Base-by-base conservation (phyloP, 2,113 vertebrate genomes). In the Xenopus tropicalis region DNA sequence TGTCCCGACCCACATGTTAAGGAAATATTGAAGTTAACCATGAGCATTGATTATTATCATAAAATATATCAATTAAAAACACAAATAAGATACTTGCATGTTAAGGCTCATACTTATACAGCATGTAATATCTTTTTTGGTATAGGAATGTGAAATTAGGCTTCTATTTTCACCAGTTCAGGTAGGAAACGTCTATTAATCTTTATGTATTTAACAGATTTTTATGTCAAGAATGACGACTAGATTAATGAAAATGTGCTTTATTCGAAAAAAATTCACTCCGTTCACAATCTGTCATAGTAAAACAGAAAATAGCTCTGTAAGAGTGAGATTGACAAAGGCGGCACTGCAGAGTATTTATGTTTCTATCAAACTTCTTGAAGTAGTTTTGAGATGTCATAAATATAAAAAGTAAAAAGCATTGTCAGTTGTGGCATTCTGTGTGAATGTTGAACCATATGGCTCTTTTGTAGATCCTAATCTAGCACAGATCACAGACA, bases 231-330 rank as follows among this genome's bases (percentile, higher is more conserved):
- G 52, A 48, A 69, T 62, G 57, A 75, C n/a, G 61, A 59, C 24
- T 69, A 75, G 73, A 75, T 69, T 69, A 75, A 75, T 75, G 73
- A 75, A 75, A 75, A 69, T 75, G 73, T 75, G 56, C 73, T 69
- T 69, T 75, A 44, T 75, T 62, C 48, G 24, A 63, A 75, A 63
- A 63, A 75, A 63, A 75, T 66, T 63, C 66, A 75, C 73, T 75
- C 29, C 46, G 44, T 63, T 61, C 24, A 61, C 73, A 61, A 74
- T 74, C 69, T 75, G 46, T 75, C 66, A 69, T 63, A 52, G 43
- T 42, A 69, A 63, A 69, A 42, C 14, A 75, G 66, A 68, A 69
- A 69, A 75, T 52, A 62, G 43, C 57, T 63, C 43, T 37, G 65
- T 23, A 17, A 62, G 57, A 42, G 24, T 37, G 21, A 43, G 66